A percentile compares a stretch with the other conserved stretches of the same genome.
These are phyloP conservation scores for Sebastiscus albofasciatus DNA, from an alignment of 2,797 vertebrate genomes.

Conservation along the genomic window DNA sequence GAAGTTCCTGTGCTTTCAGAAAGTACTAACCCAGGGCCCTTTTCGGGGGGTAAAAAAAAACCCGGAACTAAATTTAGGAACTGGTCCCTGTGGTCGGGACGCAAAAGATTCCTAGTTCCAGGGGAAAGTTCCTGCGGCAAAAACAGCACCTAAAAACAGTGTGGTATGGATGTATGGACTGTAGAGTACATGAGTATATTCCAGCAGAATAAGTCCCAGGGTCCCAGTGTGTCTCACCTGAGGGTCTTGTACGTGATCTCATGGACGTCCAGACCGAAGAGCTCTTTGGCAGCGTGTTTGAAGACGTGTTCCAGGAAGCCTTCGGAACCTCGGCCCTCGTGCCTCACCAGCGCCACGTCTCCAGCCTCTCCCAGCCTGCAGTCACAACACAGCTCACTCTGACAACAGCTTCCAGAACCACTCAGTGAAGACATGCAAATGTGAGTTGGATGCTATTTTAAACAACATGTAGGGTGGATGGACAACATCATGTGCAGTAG, in stretches of 20 bases:
- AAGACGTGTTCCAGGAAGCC: slow-evolving; percentile 95
- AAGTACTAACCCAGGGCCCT: no score
- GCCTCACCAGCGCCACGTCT: slow-evolving; percentile 80
- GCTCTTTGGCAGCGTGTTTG: slow-evolving; percentile 93
- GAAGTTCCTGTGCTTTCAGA: no score
- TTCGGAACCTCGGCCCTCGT: slow-evolving; percentile 89
- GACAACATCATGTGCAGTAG: background rate
- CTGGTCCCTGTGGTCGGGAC: no score
- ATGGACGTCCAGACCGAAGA: slow-evolving; percentile 90
- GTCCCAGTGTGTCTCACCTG: slow-evolving; percentile 79
- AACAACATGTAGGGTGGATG: background rate
- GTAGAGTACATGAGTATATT: background rate
- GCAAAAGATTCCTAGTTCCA: no score
- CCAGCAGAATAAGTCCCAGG: background rate
- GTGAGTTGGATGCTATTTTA: background rate
- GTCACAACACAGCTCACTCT: background rate
- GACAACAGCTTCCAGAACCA: background rate
- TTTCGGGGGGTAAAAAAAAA: no score
- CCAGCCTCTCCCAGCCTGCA: slow-evolving; percentile 86
- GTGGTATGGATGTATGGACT: no score
- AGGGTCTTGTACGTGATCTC: slow-evolving; percentile 92
- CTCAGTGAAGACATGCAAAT: background rate
- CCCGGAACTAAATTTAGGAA: no score
- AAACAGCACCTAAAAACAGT: no score
- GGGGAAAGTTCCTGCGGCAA: no score